Base-by-base conservation (phyloP, 2,113 vertebrate species). In the Oncorhynchus mykiss region DNA sequence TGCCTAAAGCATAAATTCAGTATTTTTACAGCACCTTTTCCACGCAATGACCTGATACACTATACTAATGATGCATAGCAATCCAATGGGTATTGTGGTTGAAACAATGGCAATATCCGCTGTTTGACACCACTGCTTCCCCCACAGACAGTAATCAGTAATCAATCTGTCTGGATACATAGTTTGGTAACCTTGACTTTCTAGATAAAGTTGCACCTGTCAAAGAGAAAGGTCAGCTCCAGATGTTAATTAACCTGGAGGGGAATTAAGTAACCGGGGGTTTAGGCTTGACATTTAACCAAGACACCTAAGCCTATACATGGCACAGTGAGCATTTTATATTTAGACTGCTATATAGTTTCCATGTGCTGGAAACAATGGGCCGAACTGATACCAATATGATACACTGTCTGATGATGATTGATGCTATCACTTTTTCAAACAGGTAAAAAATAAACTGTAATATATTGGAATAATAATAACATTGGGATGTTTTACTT, bases 201-300 rank as follows among this genome's bases (percentile, higher is more conserved):
- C 85, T 92, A 91, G 90, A 92, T 95, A 91, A 94, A 94, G 94
- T 92, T 93, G 85, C 88, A 92, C 88, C 91, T 94, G 90, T 92
- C 88, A 87, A 51, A 91, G 85, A 83, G 90, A 95, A 95, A 95
- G 93, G 92, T 94, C 92, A 93, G 81, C 87, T 90, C 87, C 88
- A 91, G 92, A 91, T 93, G 92, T 95, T 96, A 95, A 96, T 96
- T 96, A 96, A 95, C 93, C 93, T 90, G 90, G 89, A 94, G 93
- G 90, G 94, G 94, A 96, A 96, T 95, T 89, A 95, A 94, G 92
- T 89, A 88, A 92, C 91, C 86, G 83, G 86, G 83, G 74, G 83
- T 92, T 92, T 93, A 89, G 81, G 75, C 88, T 83, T 94, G 91
- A 88, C 91, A 93, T 95, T 94, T 95, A 89, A 88, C 71, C 90